Evolutionary conservation across 2,797 vertebrate genomes (phyloP), one percentile per base, ranked within the genome.

Genomic region (Onychomys arenicola): DNA sequence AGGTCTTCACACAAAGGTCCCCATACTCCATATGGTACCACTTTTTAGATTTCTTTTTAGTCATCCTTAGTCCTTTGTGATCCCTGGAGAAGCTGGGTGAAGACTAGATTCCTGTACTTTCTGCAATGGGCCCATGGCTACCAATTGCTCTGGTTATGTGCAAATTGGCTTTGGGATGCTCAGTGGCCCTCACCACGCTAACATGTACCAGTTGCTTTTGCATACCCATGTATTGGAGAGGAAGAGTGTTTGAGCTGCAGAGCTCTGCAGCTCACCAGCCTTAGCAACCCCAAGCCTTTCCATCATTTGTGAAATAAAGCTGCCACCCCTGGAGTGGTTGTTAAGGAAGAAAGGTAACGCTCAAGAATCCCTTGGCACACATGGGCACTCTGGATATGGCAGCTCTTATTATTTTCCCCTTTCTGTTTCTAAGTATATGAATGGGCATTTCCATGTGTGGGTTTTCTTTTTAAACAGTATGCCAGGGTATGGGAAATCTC

Each of bases 21-120:
- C 27, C 34, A 40, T 0, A 0, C 40, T 63, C 43, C 25, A 32
- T 0, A 32, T 34, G 43, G 46, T 0, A n/a, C 37, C 23, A 3
- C 37, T 10, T 59, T 43, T 8, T 67, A 13, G 6, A 34, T 63
- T 4, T 49, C 32, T 27, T 52, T 69, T 67, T 27, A 69, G 3
- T 21, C 71, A 8, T 10, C 73, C 34, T 57, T 6, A 10, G 67
- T 23, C 13, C 34, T 77, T 65, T 49, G 49, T 59, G 67, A 61
- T 90, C 77, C 82, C 43, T 6, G 19, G 25, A 59, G 55, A 27
- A 27, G 25, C 14, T 21, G 10, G 29, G 46, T 4, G 19, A n/a
- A 23, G 0, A 14, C n/a, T 7, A 32, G 19, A 71, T 49, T 78
- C 78, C 25, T 49, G 17, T 9, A 11, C 21, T 78, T 76, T 78